Conservation (phyloP, 1,140 invertebrate genomes). For the Tachypleus tridentatus region DNA sequence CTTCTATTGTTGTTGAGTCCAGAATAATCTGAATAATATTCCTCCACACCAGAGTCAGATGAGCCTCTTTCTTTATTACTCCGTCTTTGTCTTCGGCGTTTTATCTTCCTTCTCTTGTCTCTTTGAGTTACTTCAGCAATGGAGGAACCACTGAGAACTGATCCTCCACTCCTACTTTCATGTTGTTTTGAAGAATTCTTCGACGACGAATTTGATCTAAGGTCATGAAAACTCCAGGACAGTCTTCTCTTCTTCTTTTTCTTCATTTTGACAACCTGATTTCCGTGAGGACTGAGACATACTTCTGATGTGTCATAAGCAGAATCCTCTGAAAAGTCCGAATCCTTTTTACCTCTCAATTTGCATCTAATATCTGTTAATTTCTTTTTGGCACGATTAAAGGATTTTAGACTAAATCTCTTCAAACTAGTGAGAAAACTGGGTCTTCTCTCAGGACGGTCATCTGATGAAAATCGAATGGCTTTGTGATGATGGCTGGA, state of each 20-base stretch:
- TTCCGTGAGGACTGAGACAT: constrained; percentile 16
- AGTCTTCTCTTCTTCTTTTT: constrained; percentile 5
- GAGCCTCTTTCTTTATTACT: constrained; percentile 3
- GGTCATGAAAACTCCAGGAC: constrained; percentile 18
- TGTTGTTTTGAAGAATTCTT: too few relatives aligned
- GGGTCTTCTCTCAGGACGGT: constrained; percentile 3
- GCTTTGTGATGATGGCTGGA: constrained; percentile 4
- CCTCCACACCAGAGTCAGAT: constrained; percentile 18
- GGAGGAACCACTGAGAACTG: too few relatives aligned
- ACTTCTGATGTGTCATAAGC: constrained; percentile 21
- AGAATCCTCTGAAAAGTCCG: constrained; percentile 18
- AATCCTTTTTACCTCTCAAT: constrained; percentile 14
- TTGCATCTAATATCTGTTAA: constrained; percentile 12
- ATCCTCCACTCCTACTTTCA: too few relatives aligned
- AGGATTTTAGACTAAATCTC: constrained; percentile 14
- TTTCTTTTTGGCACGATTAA: constrained; percentile 16
- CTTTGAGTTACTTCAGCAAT: too few relatives aligned
- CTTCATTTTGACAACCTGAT: neutral
- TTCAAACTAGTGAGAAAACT: constrained; percentile 16
- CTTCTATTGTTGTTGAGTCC: too few relatives aligned
- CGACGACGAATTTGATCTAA: neutral
- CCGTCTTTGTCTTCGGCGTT: constrained; percentile 6
- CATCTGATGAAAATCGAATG: constrained; percentile 18
- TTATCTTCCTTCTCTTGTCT: neutral
- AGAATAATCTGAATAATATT: constrained; percentile 13